Evolutionary conservation across 2,797 vertebrate genomes (phyloP).

Genomic region (Dendrocincla fuliginosa): DNA sequence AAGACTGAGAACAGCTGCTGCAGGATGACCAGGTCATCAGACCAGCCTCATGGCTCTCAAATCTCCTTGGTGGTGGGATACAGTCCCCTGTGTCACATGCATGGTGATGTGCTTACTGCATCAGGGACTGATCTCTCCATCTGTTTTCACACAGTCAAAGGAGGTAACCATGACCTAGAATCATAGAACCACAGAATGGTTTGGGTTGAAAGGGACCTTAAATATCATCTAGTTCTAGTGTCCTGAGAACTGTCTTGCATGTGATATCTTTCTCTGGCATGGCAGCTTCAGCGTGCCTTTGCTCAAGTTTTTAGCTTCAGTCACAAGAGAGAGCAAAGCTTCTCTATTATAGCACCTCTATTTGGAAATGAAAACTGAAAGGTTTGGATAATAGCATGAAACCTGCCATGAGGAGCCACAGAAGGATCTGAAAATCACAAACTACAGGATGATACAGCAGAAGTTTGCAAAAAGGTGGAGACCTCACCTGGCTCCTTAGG

Average conservation of each 20-base stretch:
- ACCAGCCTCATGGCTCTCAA: background rate
- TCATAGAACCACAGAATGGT: background rate
- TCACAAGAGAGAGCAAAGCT: background rate
- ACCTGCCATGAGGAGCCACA: background rate
- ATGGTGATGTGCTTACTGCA: fast-evolving
- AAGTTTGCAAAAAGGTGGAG: background rate
- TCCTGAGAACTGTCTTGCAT: background rate
- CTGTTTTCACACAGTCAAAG: background rate
- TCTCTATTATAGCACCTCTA: background rate
- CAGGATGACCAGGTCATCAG: background rate
- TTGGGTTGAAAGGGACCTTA: background rate
- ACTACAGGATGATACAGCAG: fast-evolving
- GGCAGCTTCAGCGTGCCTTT: background rate
- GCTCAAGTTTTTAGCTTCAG: background rate
- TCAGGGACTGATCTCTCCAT: background rate
- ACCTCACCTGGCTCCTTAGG: fast-evolving
- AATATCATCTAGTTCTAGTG: background rate
- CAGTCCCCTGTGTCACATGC: too few species aligned
- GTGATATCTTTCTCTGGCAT: background rate
- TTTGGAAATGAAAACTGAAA: background rate
- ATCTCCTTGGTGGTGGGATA: background rate
- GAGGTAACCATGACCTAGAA: background rate
- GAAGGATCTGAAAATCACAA: background rate
- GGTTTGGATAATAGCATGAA: background rate
- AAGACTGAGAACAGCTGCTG: background rate